Conservation (phyloP, 2,797 vertebrate species). For the Chelidonichthys spinosus region DNA sequence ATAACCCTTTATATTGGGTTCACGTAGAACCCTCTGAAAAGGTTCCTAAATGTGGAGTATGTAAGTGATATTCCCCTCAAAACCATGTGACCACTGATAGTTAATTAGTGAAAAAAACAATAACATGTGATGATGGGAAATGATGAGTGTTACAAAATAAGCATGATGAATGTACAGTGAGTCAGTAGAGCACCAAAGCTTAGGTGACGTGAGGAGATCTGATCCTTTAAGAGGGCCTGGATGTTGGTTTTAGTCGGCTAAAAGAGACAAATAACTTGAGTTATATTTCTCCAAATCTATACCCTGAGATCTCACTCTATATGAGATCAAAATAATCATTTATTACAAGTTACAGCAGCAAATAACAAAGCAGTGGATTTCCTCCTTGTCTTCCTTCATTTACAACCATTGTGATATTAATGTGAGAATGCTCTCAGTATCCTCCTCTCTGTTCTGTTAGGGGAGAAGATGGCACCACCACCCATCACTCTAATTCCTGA, state of each 20-base stretch:
- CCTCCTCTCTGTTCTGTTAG: constrained; percentile 50
- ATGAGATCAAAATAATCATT: too few species aligned
- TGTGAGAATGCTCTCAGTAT: not conserved
- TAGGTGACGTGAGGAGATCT: not conserved
- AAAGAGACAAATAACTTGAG: constrained; percentile 44
- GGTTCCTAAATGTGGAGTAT: not conserved
- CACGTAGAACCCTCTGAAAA: too few species aligned
- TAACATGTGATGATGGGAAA: constrained; percentile 10
- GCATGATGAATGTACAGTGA: not conserved
- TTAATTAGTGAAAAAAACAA: constrained; percentile 16
- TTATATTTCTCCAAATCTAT: not conserved
- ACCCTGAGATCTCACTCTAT: not conserved
- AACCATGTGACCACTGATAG: constrained; percentile 9
- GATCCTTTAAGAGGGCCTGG: constrained; percentile 3
- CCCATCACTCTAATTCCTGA: constrained; percentile 75
- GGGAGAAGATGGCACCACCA: constrained; percentile 76
- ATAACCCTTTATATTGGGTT: too few species aligned
- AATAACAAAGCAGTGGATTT: not conserved
- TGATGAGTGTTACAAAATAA: constrained; percentile 2
- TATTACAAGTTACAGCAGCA: too few species aligned
- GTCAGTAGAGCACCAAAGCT: not conserved
- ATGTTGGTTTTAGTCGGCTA: constrained; percentile 20
- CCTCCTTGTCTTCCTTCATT: not conserved
- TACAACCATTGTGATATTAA: not conserved
- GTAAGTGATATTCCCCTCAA: not conserved